A percentile compares a stretch with the other conserved stretches of the same genome.
Evolutionary conservation across 1,140 invertebrate species (phyloP).

Genomic region (Acromyrmex heyeri): DNA sequence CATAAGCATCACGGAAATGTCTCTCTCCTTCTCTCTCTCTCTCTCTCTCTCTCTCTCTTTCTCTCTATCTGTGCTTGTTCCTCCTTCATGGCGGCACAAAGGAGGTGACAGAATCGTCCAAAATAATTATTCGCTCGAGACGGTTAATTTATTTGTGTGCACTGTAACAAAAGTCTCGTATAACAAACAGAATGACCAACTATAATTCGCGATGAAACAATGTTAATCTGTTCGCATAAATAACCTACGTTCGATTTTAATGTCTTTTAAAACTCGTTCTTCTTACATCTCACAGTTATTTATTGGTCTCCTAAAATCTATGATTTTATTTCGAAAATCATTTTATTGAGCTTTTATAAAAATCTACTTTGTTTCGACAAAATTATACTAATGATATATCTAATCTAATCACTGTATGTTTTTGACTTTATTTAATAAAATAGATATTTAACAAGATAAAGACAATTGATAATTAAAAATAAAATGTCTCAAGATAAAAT

Average conservation of each 20-base stretch:
- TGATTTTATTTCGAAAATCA: neutral
- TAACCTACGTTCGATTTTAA: neutral
- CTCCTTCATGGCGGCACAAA: constrained; percentile 41
- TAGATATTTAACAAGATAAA: neutral
- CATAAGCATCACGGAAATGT: constrained; percentile 51
- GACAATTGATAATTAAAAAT: neutral
- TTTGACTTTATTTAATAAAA: neutral
- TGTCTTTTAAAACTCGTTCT: neutral
- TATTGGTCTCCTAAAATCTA: neutral
- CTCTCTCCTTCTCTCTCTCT: neutral
- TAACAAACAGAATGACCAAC: constrained; percentile 42
- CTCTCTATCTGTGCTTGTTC: neutral
- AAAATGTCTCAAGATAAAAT: neutral
- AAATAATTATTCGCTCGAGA: constrained; percentile 70
- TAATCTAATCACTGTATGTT: neutral
- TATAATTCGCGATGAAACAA: constrained; percentile 56
- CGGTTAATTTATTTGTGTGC: constrained; percentile 62
- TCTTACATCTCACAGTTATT: neutral
- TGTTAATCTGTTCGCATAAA: constrained; percentile 48
- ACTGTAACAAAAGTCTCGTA: constrained; percentile 31
- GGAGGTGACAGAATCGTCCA: constrained; percentile 64
- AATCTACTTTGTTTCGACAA: neutral
- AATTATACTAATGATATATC: neutral
- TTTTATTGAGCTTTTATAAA: neutral
- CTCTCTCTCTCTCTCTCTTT: constrained; percentile 1